Conservation (phyloP, 2,888 invertebrate species). For the Brachylomia viminalis region DNA sequence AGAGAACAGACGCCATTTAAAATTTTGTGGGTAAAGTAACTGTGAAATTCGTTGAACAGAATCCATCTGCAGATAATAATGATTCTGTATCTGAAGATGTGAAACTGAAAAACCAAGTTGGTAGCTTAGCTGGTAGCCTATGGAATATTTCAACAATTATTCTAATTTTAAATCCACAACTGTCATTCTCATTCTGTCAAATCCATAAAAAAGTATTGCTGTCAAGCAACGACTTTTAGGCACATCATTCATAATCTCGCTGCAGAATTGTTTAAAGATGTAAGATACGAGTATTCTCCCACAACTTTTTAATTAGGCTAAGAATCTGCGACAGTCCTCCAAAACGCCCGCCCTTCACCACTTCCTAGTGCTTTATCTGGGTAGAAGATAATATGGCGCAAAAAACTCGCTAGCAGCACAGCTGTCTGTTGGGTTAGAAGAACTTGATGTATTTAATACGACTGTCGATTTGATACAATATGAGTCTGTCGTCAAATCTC, state of each 20-base stretch:
- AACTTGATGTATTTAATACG: too few relatives aligned
- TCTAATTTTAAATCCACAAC: constrained; percentile 2
- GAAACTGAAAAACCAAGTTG: neutral
- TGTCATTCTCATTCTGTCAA: neutral
- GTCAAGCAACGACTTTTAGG: neutral
- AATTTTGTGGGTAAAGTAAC: constrained; percentile 30
- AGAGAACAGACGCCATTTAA: constrained; percentile 41
- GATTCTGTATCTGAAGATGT: too few relatives aligned
- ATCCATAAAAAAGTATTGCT: neutral
- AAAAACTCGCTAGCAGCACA: too few relatives aligned
- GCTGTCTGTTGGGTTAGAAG: too few relatives aligned
- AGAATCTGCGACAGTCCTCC: too few relatives aligned
- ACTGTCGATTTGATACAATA: too few relatives aligned
- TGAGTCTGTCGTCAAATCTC: neutral
- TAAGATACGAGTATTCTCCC: too few relatives aligned
- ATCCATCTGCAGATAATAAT: neutral
- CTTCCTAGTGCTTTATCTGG: too few relatives aligned
- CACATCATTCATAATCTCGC: neutral
- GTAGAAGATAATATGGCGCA: too few relatives aligned
- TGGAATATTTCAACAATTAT: too few relatives aligned
- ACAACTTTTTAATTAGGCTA: too few relatives aligned
- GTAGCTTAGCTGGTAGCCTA: neutral
- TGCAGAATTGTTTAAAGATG: neutral
- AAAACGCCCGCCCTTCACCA: too few relatives aligned
- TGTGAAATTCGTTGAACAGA: neutral